Percentiles rank a stretch among this genome's conserved stretches.
phyloP scores from a whole-genome alignment of 2,888 invertebrate species.

The Cetonia aurata region DNA sequence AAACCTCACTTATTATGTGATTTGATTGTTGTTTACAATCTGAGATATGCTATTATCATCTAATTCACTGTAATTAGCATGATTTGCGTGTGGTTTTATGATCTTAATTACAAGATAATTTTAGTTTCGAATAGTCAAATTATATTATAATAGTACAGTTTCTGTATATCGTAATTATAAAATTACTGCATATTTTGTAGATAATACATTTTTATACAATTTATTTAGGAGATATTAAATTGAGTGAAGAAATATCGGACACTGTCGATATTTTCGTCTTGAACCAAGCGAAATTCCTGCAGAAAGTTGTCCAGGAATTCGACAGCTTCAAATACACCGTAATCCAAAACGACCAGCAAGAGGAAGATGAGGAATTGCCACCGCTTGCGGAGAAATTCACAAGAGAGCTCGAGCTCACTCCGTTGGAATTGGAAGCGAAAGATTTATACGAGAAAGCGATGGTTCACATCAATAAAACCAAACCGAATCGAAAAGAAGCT shows the following conservation, averaged over 20 bases:
- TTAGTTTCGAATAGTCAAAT: background rate
- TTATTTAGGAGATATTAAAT: slow-evolving; percentile 45
- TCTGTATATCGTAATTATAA: no score
- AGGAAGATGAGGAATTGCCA: slow-evolving; percentile 69
- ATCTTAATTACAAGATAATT: no score
- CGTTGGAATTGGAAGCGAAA: slow-evolving; percentile 80
- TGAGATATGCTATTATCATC: no score
- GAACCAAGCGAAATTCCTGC: slow-evolving; percentile 64
- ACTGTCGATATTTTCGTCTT: slow-evolving; percentile 61
- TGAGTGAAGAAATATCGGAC: slow-evolving; percentile 53
- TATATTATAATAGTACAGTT: no score
- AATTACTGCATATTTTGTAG: no score
- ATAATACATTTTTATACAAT: background rate
- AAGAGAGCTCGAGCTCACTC: slow-evolving; percentile 69
- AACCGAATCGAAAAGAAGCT: slow-evolving; percentile 79
- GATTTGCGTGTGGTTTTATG: no score
- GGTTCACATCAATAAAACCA: slow-evolving; percentile 78
- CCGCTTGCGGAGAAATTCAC: slow-evolving; percentile 67
- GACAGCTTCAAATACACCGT: slow-evolving; percentile 63
- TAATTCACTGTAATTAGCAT: no score
- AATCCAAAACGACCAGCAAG: slow-evolving; percentile 63
- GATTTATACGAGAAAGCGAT: slow-evolving; percentile 80
- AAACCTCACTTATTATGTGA: no score
- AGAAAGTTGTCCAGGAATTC: slow-evolving; percentile 67
- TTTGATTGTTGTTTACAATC: no score